phyloP scores from a whole-genome alignment of 2,888 invertebrate genomes.

The Eurytoma adleriae region DNA sequence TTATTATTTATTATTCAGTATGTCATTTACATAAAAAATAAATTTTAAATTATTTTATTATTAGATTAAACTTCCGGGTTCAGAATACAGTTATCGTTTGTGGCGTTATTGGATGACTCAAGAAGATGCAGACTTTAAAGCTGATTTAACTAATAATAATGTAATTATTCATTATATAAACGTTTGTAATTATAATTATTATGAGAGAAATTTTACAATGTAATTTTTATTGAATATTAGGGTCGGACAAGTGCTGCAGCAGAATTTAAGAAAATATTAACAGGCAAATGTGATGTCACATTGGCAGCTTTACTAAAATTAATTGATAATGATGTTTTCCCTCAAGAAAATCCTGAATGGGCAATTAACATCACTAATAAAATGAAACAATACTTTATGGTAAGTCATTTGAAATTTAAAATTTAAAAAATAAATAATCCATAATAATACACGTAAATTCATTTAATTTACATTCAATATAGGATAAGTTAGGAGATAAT shows the following conservation, averaged over 20 bases:
- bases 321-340: constrained; percentile 81
- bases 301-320: constrained; percentile 83
- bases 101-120: constrained; percentile 88
- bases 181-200: not conserved
- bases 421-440: not conserved
- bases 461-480: constrained; percentile 63
- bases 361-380: constrained; percentile 80
- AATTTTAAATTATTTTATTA: constrained; percentile 38
- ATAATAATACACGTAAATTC: not conserved
- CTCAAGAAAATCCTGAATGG: constrained; percentile 81
- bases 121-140: constrained; percentile 82
- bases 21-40: not conserved
- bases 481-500: constrained; percentile 84
- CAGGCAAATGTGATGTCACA: constrained; percentile 82
- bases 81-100: constrained; percentile 80
- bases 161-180: constrained; percentile 64
- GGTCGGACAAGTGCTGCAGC: constrained; percentile 65
- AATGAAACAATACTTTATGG: constrained; percentile 80
- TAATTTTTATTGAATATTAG: constrained; percentile 55
- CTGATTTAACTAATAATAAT: constrained; percentile 81
- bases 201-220: not conserved
- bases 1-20: constrained; percentile 9
- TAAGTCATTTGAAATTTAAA: constrained; percentile 71
- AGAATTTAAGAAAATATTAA: constrained; percentile 76
- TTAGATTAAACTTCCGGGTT: constrained; percentile 73